Evolutionary conservation across 2,888 invertebrate genomes (phyloP).

Genomic region (Caenorhabditis sp.): DNA sequence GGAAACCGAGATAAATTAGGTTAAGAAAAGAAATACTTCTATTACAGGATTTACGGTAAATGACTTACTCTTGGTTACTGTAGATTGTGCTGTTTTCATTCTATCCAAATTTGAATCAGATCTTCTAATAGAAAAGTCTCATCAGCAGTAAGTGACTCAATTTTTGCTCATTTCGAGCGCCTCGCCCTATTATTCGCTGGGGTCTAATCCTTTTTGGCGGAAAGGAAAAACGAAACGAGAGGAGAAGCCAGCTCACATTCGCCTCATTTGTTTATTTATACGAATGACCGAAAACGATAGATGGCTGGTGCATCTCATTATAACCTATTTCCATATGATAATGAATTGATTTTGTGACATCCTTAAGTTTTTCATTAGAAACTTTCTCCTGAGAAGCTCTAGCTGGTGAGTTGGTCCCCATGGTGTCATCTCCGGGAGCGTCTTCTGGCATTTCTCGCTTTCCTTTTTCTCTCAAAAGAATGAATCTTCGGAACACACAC

Average conservation of each 20-base stretch:
- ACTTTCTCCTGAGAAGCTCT: too few relatives aligned
- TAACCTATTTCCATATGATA: background rate
- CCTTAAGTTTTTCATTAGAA: too few relatives aligned
- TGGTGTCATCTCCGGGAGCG: background rate
- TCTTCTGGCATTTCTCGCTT: background rate
- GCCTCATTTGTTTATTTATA: slow-evolving; percentile 45
- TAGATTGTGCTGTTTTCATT: too few relatives aligned
- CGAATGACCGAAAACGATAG: slow-evolving; percentile 31
- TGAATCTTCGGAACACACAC: slow-evolving; percentile 6
- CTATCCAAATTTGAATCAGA: too few relatives aligned
- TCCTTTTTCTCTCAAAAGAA: slow-evolving; percentile 12
- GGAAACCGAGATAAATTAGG: too few relatives aligned
- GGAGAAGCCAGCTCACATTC: slow-evolving; percentile 11
- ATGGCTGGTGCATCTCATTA: slow-evolving; percentile 14
- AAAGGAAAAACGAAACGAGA: slow-evolving; percentile 3
- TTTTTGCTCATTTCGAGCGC: background rate
- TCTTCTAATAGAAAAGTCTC: background rate
- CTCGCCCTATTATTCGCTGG: slow-evolving; percentile 29
- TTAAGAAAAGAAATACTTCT: too few relatives aligned
- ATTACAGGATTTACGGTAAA: too few relatives aligned
- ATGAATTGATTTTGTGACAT: background rate
- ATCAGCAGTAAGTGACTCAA: slow-evolving; percentile 40
- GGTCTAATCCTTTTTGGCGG: slow-evolving; percentile 54
- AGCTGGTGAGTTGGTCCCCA: slow-evolving; percentile 6
- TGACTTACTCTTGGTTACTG: too few relatives aligned